A percentile compares a stretch with the other conserved stretches of the same genome.
Conservation (phyloP, 92 coral and sea anemone genomes). For the Porites cylindrica region DNA sequence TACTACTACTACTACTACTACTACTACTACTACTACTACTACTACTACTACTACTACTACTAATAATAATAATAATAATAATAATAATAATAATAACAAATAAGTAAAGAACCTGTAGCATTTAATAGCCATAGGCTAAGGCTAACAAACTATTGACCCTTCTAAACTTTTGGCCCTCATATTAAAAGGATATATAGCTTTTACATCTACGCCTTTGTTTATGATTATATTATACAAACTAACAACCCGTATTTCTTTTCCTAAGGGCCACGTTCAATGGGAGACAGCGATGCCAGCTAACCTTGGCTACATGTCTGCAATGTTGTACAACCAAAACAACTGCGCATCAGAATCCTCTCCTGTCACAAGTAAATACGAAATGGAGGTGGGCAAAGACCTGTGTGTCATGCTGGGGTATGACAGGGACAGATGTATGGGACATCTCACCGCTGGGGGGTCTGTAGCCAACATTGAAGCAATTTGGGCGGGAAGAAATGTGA, state of each 20-base stretch:
- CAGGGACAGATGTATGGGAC: conserved; percentile 69
- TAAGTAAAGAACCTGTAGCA: no score
- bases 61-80: no score
- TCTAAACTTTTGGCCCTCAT: no score
- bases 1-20: background rate
- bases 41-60: no score
- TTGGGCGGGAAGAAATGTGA: conserved; percentile 91
- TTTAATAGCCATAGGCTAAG: no score
- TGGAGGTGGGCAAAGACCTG: conserved; percentile 81
- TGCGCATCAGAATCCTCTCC: conserved; percentile 84
- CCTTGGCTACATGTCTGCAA: conserved; percentile 85
- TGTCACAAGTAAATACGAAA: conserved; percentile 81
- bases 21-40: background rate
- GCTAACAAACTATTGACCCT: no score
- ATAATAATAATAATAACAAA: no score
- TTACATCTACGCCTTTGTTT: no score
- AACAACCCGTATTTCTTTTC: background rate
- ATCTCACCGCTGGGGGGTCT: conserved; percentile 82
- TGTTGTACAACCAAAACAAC: conserved; percentile 92
- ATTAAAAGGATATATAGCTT: no score
- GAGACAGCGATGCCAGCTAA: conserved; percentile 90
- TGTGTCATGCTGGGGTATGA: conserved; percentile 92
- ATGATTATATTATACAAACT: background rate
- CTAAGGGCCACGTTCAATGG: conserved; percentile 91
- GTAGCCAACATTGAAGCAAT: conserved; percentile 95